phyloP scores from a whole-genome alignment of 2,797 vertebrate species.

The Limosa lapponica region DNA sequence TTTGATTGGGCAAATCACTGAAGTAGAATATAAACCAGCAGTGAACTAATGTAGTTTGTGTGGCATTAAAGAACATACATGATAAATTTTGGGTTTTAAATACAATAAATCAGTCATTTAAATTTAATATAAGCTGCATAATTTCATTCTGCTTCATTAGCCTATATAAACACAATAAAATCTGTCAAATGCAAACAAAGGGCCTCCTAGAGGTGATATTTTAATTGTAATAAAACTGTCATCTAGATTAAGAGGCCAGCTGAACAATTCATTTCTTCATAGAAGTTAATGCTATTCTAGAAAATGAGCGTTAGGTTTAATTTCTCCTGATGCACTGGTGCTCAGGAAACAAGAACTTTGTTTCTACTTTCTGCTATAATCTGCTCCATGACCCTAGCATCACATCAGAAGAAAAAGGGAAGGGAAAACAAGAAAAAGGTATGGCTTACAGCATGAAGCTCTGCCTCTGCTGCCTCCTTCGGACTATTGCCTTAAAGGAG shows the following conservation, averaged over 20 bases:
- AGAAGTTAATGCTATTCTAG: slow-evolving; percentile 39
- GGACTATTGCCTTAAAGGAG: background rate
- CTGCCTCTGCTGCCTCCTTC: background rate
- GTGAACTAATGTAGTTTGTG: slow-evolving; percentile 60
- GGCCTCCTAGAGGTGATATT: slow-evolving; percentile 70
- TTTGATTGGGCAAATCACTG: slow-evolving; percentile 3
- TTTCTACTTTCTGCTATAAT: background rate
- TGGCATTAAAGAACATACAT: slow-evolving; percentile 35
- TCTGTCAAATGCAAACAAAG: slow-evolving; percentile 72
- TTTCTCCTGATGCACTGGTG: slow-evolving; percentile 26
- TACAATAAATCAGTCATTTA: slow-evolving; percentile 70
- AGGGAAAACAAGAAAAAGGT: fast-evolving
- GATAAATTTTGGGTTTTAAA: slow-evolving; percentile 60
- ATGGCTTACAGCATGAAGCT: background rate
- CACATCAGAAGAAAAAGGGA: background rate
- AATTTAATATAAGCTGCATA: slow-evolving; percentile 67
- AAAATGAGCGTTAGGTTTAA: slow-evolving; percentile 42
- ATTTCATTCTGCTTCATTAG: slow-evolving; percentile 75
- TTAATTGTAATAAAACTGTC: slow-evolving; percentile 80
- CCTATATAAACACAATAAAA: slow-evolving; percentile 72
- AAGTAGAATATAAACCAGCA: slow-evolving; percentile 56
- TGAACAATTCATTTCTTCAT: slow-evolving; percentile 62
- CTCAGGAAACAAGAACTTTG: background rate
- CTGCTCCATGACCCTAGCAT: background rate
- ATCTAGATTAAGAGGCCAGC: slow-evolving; percentile 73